Conservation (phyloP, 2,113 vertebrate species). For the Micronisus gabar region DNA sequence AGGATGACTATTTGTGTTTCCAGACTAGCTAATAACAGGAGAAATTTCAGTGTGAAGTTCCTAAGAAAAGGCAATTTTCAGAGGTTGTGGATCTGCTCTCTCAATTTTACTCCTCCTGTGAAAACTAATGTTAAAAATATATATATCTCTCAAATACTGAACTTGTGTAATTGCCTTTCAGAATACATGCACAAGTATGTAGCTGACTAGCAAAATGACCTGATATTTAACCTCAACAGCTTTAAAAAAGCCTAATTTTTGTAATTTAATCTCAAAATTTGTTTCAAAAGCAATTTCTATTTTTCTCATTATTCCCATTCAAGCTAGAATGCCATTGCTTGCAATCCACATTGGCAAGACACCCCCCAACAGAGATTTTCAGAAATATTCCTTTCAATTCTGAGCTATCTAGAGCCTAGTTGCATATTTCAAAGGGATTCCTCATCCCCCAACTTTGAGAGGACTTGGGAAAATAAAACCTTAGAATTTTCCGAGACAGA, state of each 20-base stretch:
- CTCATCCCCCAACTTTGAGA: neutral
- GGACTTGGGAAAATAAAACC: neutral
- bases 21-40: neutral
- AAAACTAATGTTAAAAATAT: neutral
- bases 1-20: neutral
- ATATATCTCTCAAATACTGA: neutral
- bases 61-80: neutral
- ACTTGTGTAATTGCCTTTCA: neutral
- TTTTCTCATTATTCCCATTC: neutral
- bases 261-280: neutral
- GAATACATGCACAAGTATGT: neutral
- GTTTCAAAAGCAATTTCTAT: neutral
- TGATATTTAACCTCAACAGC: neutral
- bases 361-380: neutral
- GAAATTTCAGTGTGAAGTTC: neutral
- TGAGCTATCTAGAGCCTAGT: neutral
- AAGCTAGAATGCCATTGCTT: neutral
- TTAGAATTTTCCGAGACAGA: neutral
- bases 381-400: neutral
- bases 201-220: neutral
- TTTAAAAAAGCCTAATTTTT: neutral
- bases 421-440: neutral
- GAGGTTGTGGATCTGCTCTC: neutral
- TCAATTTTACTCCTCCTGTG: neutral
- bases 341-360: neutral